A percentile compares a stretch with the other conserved stretches of the same genome.
Evolutionary conservation across 2,797 vertebrate species (phyloP).

Genomic region (Myiotriccus ornatus): DNA sequence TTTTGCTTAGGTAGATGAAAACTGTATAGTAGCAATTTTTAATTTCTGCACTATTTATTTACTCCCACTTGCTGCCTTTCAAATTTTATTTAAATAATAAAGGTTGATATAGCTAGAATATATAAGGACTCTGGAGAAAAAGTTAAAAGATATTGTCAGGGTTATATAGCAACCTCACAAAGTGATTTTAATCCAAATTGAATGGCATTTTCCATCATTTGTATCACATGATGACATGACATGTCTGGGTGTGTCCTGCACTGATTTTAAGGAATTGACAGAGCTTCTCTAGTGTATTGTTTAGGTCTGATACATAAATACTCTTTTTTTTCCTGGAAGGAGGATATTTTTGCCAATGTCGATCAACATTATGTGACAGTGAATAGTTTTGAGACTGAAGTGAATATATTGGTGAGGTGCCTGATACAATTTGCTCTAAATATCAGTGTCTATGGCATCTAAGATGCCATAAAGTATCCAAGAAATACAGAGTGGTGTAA

Average conservation of each 20-base stretch:
- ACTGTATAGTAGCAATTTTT: not conserved
- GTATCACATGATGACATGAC: not conserved
- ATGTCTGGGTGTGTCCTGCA: not conserved
- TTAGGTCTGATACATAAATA: not conserved
- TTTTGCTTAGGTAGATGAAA: not conserved
- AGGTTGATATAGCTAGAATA: not conserved
- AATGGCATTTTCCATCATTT: not conserved
- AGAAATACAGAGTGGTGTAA: not conserved
- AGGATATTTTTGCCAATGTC: not conserved
- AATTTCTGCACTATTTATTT: not conserved
- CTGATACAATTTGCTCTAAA: not conserved
- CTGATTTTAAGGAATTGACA: not conserved
- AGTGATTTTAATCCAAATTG: not conserved
- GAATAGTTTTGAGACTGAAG: not conserved
- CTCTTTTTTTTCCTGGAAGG: not conserved
- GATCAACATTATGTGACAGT: not conserved
- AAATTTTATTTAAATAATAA: not conserved
- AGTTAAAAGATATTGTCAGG: not conserved
- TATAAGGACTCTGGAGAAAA: not conserved
- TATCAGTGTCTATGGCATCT: not conserved
- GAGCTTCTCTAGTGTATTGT: not conserved
- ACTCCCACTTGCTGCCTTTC: not conserved
- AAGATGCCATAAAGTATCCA: not conserved
- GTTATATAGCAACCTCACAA: not conserved
- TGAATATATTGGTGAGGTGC: not conserved